A percentile compares a stretch with the other conserved stretches of the same genome.
Conservation (phyloP, 92 coral and sea anemone species). For the Porites divaricata region DNA sequence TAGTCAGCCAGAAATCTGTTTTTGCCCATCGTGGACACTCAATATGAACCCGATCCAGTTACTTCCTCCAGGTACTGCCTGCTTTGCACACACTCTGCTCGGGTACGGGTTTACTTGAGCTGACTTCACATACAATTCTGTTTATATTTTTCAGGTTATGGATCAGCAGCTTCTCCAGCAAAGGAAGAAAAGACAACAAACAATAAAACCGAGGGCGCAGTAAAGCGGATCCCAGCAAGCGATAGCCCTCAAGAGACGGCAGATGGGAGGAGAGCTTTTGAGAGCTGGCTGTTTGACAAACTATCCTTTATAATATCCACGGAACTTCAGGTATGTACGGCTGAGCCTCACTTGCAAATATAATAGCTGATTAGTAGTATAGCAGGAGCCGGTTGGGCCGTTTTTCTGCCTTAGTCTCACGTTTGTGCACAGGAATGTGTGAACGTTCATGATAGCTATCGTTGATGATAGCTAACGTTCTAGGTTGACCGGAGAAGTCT, state of each 20-base stretch:
- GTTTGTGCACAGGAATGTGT: no score
- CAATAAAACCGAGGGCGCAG: slow-evolving; percentile 44
- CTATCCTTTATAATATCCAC: slow-evolving; percentile 80
- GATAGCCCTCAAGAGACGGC: slow-evolving; percentile 37
- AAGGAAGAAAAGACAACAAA: slow-evolving; percentile 56
- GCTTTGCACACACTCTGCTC: no score
- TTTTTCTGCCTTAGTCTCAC: no score
- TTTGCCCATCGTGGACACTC: no score
- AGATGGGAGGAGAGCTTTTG: slow-evolving; percentile 67
- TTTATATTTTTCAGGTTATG: slow-evolving; percentile 52
- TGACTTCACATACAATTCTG: not conserved
- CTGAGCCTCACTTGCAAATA: not conserved
- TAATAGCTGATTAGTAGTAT: no score
- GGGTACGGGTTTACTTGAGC: not conserved
- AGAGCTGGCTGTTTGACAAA: slow-evolving; percentile 91
- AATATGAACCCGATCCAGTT: no score
- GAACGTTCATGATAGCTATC: no score
- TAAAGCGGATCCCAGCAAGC: slow-evolving; percentile 49
- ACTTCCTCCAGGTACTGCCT: no score
- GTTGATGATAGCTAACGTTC: no score
- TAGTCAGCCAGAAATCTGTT: no score
- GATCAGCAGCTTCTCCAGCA: slow-evolving; percentile 76
- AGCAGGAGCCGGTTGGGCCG: no score
- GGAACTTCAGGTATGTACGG: slow-evolving; percentile 78
- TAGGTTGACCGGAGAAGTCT: no score